phyloP scores from a whole-genome alignment of 2,113 vertebrate species.

The Xiphophorus hellerii region DNA sequence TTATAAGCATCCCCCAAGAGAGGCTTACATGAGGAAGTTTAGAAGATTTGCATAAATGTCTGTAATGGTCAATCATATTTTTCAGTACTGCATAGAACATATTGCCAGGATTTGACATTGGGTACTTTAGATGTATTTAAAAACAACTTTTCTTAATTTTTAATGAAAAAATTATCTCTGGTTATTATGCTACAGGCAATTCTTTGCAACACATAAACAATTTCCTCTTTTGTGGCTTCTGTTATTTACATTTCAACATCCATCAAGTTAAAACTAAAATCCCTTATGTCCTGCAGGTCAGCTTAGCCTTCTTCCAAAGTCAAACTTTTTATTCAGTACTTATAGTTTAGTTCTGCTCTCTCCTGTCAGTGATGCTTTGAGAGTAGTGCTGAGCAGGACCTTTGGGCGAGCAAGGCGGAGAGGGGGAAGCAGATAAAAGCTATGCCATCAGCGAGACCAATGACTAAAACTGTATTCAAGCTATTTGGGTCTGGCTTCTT shows the following conservation, averaged over 20 bases:
- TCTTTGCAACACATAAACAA: not conserved
- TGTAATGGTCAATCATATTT: not conserved
- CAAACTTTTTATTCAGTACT: constrained; percentile 26
- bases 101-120: not conserved
- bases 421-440: constrained; percentile 35
- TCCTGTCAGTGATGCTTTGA: constrained; percentile 39
- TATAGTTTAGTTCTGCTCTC: constrained; percentile 28
- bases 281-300: constrained; percentile 20
- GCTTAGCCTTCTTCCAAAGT: constrained; percentile 17
- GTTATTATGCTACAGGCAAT: not conserved
- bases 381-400: constrained; percentile 36
- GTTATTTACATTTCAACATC: constrained; percentile 3
- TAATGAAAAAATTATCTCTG: not conserved
- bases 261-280: constrained; percentile 15
- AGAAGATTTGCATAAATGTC: not conserved
- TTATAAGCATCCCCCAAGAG: not conserved
- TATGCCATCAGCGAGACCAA: constrained; percentile 48
- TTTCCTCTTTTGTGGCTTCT: not conserved
- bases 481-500: constrained; percentile 40
- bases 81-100: not conserved
- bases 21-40: not conserved
- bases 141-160: not conserved
- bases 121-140: not conserved
- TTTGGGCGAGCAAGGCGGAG: constrained; percentile 17
- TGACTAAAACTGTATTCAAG: constrained; percentile 44